Percentiles rank a stretch among this genome's conserved stretches.
Conservation (phyloP, 2,888 invertebrate species). For the Uloborus plumipes region DNA sequence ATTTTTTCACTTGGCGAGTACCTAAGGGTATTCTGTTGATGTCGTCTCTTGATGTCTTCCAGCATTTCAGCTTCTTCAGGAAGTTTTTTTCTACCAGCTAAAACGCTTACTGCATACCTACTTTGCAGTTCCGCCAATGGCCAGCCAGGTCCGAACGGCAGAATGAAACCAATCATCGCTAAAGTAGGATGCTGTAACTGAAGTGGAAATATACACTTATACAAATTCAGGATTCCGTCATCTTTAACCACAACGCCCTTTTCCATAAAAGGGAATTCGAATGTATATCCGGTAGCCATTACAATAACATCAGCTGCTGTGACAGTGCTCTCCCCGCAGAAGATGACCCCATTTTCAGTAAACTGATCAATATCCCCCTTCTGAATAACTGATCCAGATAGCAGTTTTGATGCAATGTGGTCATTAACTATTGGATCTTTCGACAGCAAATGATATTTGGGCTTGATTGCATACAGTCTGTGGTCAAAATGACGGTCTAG, state of each 20-base stretch:
- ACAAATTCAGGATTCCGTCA: constrained; percentile 56
- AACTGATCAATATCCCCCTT: constrained; percentile 69
- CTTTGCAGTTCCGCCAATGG: constrained; percentile 65
- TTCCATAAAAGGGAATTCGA: constrained; percentile 70
- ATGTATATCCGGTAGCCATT: constrained; percentile 70
- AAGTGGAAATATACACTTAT: constrained; percentile 67
- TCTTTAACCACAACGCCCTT: constrained; percentile 59
- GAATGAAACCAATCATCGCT: constrained; percentile 67
- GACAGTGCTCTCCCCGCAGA: constrained; percentile 65
- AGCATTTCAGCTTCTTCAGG: constrained; percentile 41
- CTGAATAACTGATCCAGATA: constrained; percentile 69
- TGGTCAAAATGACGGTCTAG: constrained; percentile 70
- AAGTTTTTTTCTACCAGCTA: constrained; percentile 41
- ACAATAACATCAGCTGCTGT: constrained; percentile 70
- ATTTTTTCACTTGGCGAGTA: constrained; percentile 24
- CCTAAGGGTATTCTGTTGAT: constrained; percentile 7
- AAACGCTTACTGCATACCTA: constrained; percentile 49
- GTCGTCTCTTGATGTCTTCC: constrained; percentile 4
- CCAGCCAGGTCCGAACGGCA: constrained; percentile 65
- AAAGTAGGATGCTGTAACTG: constrained; percentile 66
- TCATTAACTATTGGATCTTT: constrained; percentile 70
- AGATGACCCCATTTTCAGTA: constrained; percentile 68
- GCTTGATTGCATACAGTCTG: constrained; percentile 70
- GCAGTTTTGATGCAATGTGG: constrained; percentile 72
- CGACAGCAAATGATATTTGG: constrained; percentile 68